Evolutionary conservation across 2,888 invertebrate genomes (phyloP), one percentile per base, ranked within the genome.

Genomic region (Sinelater perroti): DNA sequence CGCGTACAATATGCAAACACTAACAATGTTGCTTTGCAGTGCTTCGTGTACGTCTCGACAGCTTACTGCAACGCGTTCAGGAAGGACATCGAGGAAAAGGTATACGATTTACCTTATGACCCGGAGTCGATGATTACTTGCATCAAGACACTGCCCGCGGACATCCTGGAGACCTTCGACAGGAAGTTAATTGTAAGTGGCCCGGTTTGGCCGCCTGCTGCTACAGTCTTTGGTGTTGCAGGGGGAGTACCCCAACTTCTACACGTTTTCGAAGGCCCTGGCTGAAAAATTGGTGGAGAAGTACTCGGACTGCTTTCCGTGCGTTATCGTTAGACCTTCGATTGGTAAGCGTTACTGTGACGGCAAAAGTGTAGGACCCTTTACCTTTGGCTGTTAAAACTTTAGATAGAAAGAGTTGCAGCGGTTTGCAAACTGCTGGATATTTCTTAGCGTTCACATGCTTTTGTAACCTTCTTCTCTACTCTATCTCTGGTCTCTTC

Each of bases 31-130:
- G 8, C 16, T 61, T 46, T 61, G 10, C 69, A 85, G 83, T 85
- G 86, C 49, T 77, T 88, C 50, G 87, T 95, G 1, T 94, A 95
- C 77, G 90, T 95, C 2, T 94, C 94, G 0, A 95, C 95, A 0
- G 95, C 95, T 0, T 95, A 93, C 79, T 91, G 93, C 72, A 95
- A 95, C 80, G 93, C 95, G 49, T 90, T 94, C 51, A 82, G 86
- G 18, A 80, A 82, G 10, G 84, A 86, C 70, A 89, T 94, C 17
- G 87, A 89, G 46, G 94, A 94, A 75, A 80, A 82, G 11, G 86
- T 93, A 42, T 95, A 95, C 75, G 87, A 88, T 2, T 81, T 84
- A 13, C 77, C 79, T 1, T 76, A 77, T 30, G 83, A 85, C 56
- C 84, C 85, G 33, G 81, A 82, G 46, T 78, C 79, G 64, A 82